A percentile compares a stretch with the other conserved stretches of the same genome.
phyloP scores from a whole-genome alignment of 1,140 invertebrate genomes.

The Cepaea nemoralis region DNA sequence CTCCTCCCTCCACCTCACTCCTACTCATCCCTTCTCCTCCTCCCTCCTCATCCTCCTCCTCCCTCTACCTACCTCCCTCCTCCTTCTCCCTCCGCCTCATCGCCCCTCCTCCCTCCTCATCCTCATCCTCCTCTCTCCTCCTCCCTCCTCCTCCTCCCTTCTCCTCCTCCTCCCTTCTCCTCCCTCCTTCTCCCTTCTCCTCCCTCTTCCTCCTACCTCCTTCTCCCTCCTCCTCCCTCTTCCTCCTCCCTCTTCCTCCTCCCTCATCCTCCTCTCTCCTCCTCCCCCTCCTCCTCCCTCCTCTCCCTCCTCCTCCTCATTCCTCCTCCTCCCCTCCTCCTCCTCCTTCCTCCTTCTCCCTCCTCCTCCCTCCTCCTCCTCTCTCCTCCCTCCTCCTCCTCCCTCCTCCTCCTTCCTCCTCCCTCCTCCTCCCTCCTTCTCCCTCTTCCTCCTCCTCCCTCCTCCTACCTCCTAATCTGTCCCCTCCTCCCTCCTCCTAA shows the following conservation, averaged over 20 bases:
- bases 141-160: neutral
- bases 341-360: neutral
- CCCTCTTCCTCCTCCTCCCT: neutral
- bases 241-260: too few species aligned
- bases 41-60: neutral
- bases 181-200: neutral
- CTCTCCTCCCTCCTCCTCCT: neutral
- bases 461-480: too few species aligned
- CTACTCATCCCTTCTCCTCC: too few species aligned
- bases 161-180: constrained; percentile 1
- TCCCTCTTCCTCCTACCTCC: too few species aligned
- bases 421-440: neutral
- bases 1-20: too few species aligned
- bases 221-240: neutral
- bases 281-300: too few species aligned
- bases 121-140: neutral
- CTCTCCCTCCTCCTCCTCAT: too few species aligned
- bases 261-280: too few species aligned
- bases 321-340: too few species aligned
- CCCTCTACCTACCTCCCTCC: neutral
- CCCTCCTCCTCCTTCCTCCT: neutral
- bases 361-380: constrained; percentile 1
- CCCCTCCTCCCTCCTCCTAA: too few species aligned
- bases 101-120: neutral
- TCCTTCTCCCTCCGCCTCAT: neutral